Base-by-base conservation (phyloP, 1,140 invertebrate genomes). In the Drosophila ananassae region DNA sequence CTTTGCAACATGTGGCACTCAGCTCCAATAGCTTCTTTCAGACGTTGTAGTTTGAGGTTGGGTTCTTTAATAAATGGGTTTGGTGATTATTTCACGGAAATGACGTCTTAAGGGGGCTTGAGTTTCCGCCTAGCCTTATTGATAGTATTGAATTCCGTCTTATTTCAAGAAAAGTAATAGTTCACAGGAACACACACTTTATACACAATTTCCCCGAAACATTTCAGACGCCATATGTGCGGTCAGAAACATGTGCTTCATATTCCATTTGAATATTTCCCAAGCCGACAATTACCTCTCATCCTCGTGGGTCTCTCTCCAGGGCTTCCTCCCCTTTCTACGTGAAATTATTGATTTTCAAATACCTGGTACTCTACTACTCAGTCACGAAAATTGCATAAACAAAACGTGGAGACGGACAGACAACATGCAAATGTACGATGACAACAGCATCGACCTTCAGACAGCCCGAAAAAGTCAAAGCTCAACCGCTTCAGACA, bases 1-100 rank as follows among this genome's bases (percentile, higher is more conserved):
- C 25, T n/a, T 77, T 84, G 72, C 80, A 63, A 80, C 80, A 80
- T 85, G 77, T 81, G 77, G 77, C 81, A 79, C 25, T 73, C 51
- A 24, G 6, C 32, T 37, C 13, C 28, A 41, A 50, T 34, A 84
- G 79, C 80, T 83, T 61, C 61, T 12, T n/a, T 13, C n/a, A 47
- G 13, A 2, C 25, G 12, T 12, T 59, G 24, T 59, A 30, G 12
- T 56, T 44, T 39, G 46, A 48, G 44, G n/a, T 32, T 47, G 3
- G 13, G 7, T 25, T 9, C 44, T 32, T 2, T 0, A 28, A 28
- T 1, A 56, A 50, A 3, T 34, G 41, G 41, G 41, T 21, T 44
- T 44, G 13, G 17, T 44, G 6, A 44, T 44, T 13, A 3, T 32
- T 30, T 9, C 9, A 9, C 17, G 50, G 17, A 34, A 12, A 21